Percentiles rank a stretch among this genome's conserved stretches.
Evolutionary conservation across 2,888 invertebrate genomes (phyloP).

Genomic region (Megamerina dolium): DNA sequence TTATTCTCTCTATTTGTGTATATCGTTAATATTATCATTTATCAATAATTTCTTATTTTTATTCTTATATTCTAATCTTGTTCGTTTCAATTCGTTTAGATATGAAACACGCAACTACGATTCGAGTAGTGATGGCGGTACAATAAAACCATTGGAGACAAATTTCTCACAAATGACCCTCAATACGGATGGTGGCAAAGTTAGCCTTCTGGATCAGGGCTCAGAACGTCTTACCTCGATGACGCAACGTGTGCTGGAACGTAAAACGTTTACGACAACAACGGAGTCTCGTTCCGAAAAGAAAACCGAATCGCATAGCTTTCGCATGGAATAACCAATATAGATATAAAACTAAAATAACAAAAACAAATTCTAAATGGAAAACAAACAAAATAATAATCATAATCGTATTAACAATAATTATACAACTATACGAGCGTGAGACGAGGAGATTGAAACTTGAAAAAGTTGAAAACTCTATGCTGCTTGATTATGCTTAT

Average conservation of each 20-base stretch:
- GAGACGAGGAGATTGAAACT: too few relatives aligned
- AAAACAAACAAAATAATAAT: too few relatives aligned
- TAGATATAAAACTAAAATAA: not conserved
- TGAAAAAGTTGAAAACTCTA: too few relatives aligned
- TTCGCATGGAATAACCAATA: constrained; percentile 45
- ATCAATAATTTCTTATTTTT: not conserved
- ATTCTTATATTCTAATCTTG: constrained; percentile 8
- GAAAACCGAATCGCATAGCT: constrained; percentile 48
- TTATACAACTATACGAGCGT: too few relatives aligned
- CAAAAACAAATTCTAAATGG: constrained; percentile 5
- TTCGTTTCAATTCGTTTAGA: constrained; percentile 27
- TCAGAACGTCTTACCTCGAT: constrained; percentile 46
- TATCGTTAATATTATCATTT: not conserved
- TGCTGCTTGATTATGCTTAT: too few relatives aligned
- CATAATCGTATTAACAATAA: too few relatives aligned
- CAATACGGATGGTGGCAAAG: constrained; percentile 42
- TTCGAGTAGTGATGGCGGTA: constrained; percentile 32
- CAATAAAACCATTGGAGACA: constrained; percentile 39
- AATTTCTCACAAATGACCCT: constrained; percentile 46
- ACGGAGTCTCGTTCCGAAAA: constrained; percentile 47
- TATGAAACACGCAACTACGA: constrained; percentile 49
- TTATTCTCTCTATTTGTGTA: not conserved
- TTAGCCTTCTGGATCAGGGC: constrained; percentile 45
- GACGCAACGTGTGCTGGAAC: constrained; percentile 49
- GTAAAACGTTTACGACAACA: constrained; percentile 46